Conservation (phyloP, 2,113 vertebrate species). For the Salvator merianae region DNA sequence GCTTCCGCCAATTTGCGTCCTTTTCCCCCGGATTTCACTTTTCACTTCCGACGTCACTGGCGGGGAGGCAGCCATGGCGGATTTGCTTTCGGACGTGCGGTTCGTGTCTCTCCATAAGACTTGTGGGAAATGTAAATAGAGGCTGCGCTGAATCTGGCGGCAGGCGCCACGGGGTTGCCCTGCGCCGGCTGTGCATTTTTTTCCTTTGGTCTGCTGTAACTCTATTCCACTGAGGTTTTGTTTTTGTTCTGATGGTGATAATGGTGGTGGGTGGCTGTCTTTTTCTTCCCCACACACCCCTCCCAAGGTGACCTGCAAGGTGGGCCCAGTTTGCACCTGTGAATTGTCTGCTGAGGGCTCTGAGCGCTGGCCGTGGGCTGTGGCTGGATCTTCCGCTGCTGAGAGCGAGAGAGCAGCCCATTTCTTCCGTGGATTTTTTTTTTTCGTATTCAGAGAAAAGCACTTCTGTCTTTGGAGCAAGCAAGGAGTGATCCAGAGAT, state of each 20-base stretch:
- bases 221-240: constrained; percentile 72
- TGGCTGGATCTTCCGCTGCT: constrained; percentile 43
- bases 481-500: constrained; percentile 35
- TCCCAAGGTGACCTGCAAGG: not conserved
- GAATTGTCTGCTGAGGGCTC: constrained; percentile 4
- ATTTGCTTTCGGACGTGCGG: constrained; percentile 45
- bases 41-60: constrained; percentile 51
- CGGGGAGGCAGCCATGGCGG: constrained; percentile 63
- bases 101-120: constrained; percentile 62
- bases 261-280: constrained; percentile 64
- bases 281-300: not conserved
- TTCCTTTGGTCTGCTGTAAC: constrained; percentile 80
- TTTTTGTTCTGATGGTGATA: constrained; percentile 32
- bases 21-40: constrained; percentile 17
- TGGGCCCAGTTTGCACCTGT: constrained; percentile 27
- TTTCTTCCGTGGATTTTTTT: constrained; percentile 32
- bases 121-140: constrained; percentile 96
- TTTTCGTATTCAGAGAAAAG: not conserved
- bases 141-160: constrained; percentile 74
- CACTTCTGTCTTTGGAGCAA: constrained; percentile 48
- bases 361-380: constrained; percentile 13
- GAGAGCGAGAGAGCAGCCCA: constrained; percentile 2
- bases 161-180: constrained; percentile 49
- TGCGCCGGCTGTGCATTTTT: constrained; percentile 72
- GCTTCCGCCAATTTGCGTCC: constrained; percentile 45